Evolutionary conservation across 2,888 invertebrate genomes (phyloP).

Genomic region (Psylliodes chrysocephalus): DNA sequence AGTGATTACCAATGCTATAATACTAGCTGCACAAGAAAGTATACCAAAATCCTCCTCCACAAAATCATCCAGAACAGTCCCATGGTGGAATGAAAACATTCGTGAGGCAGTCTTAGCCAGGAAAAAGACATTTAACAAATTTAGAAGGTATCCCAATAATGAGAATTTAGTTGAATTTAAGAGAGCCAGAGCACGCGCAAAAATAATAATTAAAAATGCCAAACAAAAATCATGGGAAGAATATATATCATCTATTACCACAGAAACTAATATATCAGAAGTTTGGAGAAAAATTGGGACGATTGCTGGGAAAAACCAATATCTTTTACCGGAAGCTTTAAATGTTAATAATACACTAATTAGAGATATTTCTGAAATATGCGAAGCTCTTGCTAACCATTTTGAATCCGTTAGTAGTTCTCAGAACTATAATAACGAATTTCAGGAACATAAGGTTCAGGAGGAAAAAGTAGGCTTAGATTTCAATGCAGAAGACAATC

Average conservation of each 20-base stretch:
- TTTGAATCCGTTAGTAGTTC: too few species aligned
- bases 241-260: neutral
- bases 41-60: too few species aligned
- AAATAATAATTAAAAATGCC: neutral
- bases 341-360: neutral
- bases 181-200: conserved; percentile 1
- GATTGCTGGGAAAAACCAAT: neutral
- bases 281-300: neutral
- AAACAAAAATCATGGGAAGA: conserved; percentile 4
- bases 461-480: too few species aligned
- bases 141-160: neutral
- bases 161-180: neutral
- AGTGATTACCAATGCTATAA: neutral
- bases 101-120: neutral
- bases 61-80: too few species aligned
- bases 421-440: too few species aligned
- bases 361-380: neutral
- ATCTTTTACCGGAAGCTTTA: neutral
- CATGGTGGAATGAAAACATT: conserved; percentile 1
- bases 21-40: too few species aligned
- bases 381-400: too few species aligned
- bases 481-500: too few species aligned
- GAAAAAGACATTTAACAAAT: neutral
- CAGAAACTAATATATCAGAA: neutral
- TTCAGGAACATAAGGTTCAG: too few species aligned